Percentiles rank a stretch among this genome's conserved stretches.
These are phyloP conservation scores for Brachyopa scutellaris DNA, from an alignment of 2,888 invertebrate genomes.

Conservation along the genomic window DNA sequence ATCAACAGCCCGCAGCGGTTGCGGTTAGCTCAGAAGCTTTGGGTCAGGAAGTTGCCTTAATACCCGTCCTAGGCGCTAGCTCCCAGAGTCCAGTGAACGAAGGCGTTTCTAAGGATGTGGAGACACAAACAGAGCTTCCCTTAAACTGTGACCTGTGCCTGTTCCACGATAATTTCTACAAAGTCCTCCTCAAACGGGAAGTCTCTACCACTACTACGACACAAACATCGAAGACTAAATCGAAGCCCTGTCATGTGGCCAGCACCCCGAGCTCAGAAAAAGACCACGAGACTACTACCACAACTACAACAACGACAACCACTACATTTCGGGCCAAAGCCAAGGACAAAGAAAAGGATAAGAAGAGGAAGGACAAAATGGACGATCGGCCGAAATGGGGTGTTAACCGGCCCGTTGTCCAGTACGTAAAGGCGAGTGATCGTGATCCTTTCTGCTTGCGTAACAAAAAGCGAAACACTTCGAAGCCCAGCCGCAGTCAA, in stretches of 20 bases:
- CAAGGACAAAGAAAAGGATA: constrained; percentile 76
- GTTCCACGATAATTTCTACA: constrained; percentile 81
- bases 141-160: constrained; percentile 80
- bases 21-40: background rate
- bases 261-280: constrained; percentile 74
- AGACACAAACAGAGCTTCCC: constrained; percentile 80
- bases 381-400: constrained; percentile 89
- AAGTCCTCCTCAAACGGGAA: constrained; percentile 80
- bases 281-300: constrained; percentile 78
- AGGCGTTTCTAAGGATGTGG: constrained; percentile 75
- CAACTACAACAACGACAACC: constrained; percentile 80
- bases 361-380: constrained; percentile 79
- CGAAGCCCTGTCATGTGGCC: constrained; percentile 74
- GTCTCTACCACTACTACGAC: constrained; percentile 81
- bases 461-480: constrained; percentile 84
- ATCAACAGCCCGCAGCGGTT: background rate
- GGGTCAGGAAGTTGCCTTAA: constrained; percentile 38
- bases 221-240: constrained; percentile 78
- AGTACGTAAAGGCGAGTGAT: constrained; percentile 94
- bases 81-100: background rate
- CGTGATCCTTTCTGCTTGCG: constrained; percentile 90
- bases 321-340: constrained; percentile 79
- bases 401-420: constrained; percentile 89
- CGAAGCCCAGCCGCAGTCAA: constrained; percentile 84
- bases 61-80: background rate